Evolutionary conservation across 1,140 invertebrate genomes (phyloP).

Genomic region (Saccostrea glomerata): DNA sequence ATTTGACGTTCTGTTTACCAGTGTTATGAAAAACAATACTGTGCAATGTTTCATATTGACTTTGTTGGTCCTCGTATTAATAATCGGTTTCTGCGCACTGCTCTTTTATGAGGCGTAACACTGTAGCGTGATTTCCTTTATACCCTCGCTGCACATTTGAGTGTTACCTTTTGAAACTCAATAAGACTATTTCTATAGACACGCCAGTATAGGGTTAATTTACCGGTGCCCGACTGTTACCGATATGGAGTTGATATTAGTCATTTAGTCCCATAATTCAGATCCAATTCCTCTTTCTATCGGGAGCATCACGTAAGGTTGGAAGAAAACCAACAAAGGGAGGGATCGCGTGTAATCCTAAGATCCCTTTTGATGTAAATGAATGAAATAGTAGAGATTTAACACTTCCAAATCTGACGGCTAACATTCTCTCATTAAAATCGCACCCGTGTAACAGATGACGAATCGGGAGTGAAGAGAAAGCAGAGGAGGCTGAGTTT

Average conservation of each 20-base stretch:
- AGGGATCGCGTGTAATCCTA: not conserved
- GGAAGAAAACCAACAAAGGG: not conserved
- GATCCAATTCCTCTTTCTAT: not conserved
- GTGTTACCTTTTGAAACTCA: conserved; percentile 18
- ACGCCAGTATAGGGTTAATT: conserved; percentile 10
- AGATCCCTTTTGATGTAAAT: not conserved
- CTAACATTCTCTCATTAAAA: not conserved
- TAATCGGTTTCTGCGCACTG: not conserved
- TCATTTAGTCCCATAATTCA: conserved; percentile 6
- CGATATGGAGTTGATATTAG: conserved; percentile 3
- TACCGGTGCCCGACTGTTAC: not conserved
- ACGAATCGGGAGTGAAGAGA: no score
- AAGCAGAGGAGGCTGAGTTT: not conserved
- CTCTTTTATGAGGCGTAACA: not conserved
- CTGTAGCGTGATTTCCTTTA: not conserved
- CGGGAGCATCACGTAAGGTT: not conserved
- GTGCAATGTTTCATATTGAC: no score
- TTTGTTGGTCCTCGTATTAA: not conserved
- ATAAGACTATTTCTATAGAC: conserved; percentile 11
- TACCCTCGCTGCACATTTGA: conserved; percentile 10
- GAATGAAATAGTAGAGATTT: not conserved
- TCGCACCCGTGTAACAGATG: no score
- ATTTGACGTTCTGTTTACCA: no score
- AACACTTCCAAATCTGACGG: not conserved
- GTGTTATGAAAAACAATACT: no score